Evolutionary conservation across 1,140 invertebrate species (phyloP), one percentile per base, ranked within the genome.

Genomic region (Drosophila insularis): DNA sequence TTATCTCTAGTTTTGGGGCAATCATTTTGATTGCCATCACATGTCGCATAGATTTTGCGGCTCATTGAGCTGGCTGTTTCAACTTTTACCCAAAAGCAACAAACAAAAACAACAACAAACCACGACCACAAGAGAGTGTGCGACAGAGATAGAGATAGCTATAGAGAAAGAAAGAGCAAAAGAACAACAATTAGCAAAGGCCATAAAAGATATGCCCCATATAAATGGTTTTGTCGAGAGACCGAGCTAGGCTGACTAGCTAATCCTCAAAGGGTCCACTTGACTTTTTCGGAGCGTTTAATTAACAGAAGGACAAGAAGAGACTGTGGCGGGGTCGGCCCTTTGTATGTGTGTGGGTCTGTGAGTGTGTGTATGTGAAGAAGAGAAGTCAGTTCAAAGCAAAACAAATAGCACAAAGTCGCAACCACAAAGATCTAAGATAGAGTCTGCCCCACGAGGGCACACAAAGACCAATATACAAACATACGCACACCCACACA

Each of bases 21-120:
- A 82, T 86, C 79, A 71, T 55, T 73, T 82, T 87, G 82, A 86
- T 86, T 86, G 82, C 79, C 79, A 82, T 87, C 82, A 86, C 82
- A 87, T 87, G 81, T 86, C 81, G 84, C 82, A 80, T 87, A 82
- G 79, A 87, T 87, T 87, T 89, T 71, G 65, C 72, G 69, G 82
- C 82, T 89, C 82, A 87, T 87, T 87, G 84, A 71, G 43, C 54
- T 43, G 37, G 32, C 39, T 46, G 43, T 46, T 19, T 46, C 72
- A 63, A 17, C 62, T 68, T 27, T 6, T 62, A 54, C 43, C 39
- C 27, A 54, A 50, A 64, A 53, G 27, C 27, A 27, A 27, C 27
- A 27, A 46, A 17, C 13, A 50, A 31, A 40, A 14, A 23, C 17
- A 65, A 53, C 40, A 40, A 40, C 4, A 46, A 10, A 46, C 4